Percentiles rank a stretch among this genome's conserved stretches.
Evolutionary conservation across 2,888 invertebrate species (phyloP).

Genomic region (Catotricha subobsoleta): DNA sequence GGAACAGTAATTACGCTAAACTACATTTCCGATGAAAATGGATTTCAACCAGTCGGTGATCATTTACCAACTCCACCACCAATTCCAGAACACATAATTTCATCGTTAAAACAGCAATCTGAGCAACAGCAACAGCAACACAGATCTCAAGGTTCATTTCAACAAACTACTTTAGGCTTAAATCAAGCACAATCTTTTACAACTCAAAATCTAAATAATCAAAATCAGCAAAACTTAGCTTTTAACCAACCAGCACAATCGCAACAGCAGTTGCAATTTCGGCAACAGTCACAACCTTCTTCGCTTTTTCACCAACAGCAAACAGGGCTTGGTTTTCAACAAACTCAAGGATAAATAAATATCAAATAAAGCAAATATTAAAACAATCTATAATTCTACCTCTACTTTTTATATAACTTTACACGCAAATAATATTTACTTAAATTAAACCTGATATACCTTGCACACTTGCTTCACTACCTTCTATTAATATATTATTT

Average conservation of each 20-base stretch:
- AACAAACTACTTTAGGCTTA: neutral
- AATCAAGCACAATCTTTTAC: neutral
- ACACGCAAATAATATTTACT: neutral
- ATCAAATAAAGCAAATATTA: neutral
- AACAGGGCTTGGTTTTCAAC: too few species aligned
- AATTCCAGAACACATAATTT: slow-evolving; percentile 14
- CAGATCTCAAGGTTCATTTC: slow-evolving; percentile 1
- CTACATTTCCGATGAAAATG: slow-evolving; percentile 55
- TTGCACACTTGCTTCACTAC: too few species aligned
- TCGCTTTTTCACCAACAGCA: too few species aligned
- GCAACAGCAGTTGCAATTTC: neutral
- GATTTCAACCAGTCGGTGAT: slow-evolving; percentile 46
- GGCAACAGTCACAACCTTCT: too few species aligned
- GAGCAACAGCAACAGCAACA: slow-evolving; percentile 12
- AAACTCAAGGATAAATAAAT: neutral
- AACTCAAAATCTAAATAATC: neutral
- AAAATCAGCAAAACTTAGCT: neutral
- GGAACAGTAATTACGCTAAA: slow-evolving; percentile 45
- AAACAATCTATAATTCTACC: neutral
- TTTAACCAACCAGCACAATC: neutral
- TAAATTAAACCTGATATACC: too few species aligned
- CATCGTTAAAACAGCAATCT: slow-evolving; percentile 14
- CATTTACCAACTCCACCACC: slow-evolving; percentile 40
- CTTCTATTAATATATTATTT: too few species aligned
- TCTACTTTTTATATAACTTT: neutral